Conservation (phyloP, 2,888 invertebrate genomes). For the Clistopyga incitator region DNA sequence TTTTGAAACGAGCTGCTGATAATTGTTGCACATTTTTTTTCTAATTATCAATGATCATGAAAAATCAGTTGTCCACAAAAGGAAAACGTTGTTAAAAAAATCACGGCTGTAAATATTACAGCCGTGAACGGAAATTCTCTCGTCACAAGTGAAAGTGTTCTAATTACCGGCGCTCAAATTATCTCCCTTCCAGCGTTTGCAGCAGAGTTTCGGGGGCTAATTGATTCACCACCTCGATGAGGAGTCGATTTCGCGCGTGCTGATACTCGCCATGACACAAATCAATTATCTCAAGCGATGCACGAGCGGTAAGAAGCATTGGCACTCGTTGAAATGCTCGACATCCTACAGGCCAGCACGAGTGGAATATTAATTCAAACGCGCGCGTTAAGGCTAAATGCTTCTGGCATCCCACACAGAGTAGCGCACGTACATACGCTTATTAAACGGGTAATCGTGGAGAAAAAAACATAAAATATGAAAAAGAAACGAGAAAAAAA, state of each 20-base stretch:
- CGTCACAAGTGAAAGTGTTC: background rate
- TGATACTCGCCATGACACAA: slow-evolving; percentile 15
- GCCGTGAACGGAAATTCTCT: background rate
- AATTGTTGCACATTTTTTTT: no score
- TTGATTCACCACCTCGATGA: slow-evolving; percentile 29
- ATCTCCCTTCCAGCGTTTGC: background rate
- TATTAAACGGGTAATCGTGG: background rate
- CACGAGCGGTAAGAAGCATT: slow-evolving; percentile 8
- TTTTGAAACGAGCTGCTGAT: no score
- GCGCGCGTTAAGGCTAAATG: slow-evolving; percentile 2
- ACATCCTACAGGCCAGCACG: slow-evolving; percentile 8
- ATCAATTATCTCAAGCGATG: slow-evolving; percentile 23
- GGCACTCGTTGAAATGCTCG: slow-evolving; percentile 26
- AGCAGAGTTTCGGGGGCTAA: slow-evolving; percentile 15
- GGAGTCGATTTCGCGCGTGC: slow-evolving; percentile 16
- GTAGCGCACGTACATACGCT: background rate
- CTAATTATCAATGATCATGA: no score
- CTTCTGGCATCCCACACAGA: slow-evolving; percentile 5
- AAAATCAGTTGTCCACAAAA: no score
- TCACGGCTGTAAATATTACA: no score
- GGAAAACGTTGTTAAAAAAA: no score
- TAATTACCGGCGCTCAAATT: background rate
- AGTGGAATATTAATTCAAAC: slow-evolving; percentile 17
- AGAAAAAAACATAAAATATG: no score
- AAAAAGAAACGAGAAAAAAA: background rate